Evolutionary conservation across 64 coral and sea anemone species (phyloP), one percentile per base, ranked within the genome.

Genomic region (Pocillopora verrucosa): DNA sequence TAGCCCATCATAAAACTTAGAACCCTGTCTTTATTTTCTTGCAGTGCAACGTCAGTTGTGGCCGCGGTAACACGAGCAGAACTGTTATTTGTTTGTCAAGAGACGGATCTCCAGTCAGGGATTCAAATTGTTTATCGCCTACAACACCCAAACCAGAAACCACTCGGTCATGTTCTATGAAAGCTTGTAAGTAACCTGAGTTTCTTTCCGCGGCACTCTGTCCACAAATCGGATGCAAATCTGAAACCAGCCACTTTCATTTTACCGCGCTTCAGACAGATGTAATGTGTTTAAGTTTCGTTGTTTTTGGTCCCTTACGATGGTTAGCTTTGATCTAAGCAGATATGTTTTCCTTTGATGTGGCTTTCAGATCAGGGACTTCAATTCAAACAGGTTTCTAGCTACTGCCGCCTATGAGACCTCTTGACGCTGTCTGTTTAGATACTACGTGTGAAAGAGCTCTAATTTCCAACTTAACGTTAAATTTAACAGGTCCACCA

Each of bases 1-100:
- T 51, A 51, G 41, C 41, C 11, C 61, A 11, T 63, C 2, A 6
- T 11, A 24, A 20, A 70, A 70, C 22, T 24, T n/a, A 70, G 4
- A 56, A 37, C 57, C 56, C 17, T 17, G 45, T 87, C 85, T 69
- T 37, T 9, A 80, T 87, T 87, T 63, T 79, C n/a, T 72, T 35
- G 12, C 76, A 96, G 94, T 96, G 95, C 79, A 91, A 91, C 19
- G 91, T 96, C 11, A 96, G 88, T 62, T 96, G 95, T 86, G 95
- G 95, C 36, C 87, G 67, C 34, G 95, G 95, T 14, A n/a, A 88
- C 16, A 93, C 93, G 83, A 93, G 72, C 77, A 93, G 95, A 61
- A 79, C 86, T 36, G 95, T 96, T 20, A 87, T 84, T 13, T 96
- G 95, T 26, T 78, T 78, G 65, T 78, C 77, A 1, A 76, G 80